These are phyloP conservation scores for Scyliorhinus canicula DNA, from an alignment of 2,797 vertebrate species.

Conservation along the genomic window DNA sequence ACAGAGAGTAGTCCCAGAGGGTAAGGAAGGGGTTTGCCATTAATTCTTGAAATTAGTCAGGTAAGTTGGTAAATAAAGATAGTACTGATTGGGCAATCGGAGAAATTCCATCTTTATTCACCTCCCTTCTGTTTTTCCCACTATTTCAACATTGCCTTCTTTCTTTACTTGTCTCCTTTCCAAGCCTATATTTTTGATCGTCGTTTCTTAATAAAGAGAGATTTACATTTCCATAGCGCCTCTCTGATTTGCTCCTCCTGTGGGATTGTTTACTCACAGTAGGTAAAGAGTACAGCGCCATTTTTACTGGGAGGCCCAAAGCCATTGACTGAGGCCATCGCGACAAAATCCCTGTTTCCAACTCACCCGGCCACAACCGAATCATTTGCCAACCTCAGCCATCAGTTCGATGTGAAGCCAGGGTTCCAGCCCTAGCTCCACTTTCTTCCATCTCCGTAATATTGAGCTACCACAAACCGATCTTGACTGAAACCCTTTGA, in stretches of 20 bases:
- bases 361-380: not conserved
- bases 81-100: not conserved
- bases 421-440: not conserved
- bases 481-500: not conserved
- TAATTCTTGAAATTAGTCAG: not conserved
- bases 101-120: not conserved
- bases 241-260: not conserved
- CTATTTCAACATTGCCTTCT: not conserved
- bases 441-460: not conserved
- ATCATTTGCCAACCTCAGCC: not conserved
- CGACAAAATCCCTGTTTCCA: not conserved
- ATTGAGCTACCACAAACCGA: not conserved
- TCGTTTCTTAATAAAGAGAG: too few species aligned
- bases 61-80: not conserved
- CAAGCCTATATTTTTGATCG: not conserved
- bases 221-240: too few species aligned
- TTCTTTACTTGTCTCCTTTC: not conserved
- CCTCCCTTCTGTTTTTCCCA: not conserved
- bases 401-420: not conserved
- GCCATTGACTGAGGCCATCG: not conserved
- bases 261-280: not conserved
- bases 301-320: not conserved
- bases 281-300: not conserved
- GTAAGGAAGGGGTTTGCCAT: not conserved
- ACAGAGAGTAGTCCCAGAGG: not conserved